These are phyloP conservation scores for Furnarius figulus DNA, from an alignment of 2,113 vertebrate genomes.

Conservation along the genomic window DNA sequence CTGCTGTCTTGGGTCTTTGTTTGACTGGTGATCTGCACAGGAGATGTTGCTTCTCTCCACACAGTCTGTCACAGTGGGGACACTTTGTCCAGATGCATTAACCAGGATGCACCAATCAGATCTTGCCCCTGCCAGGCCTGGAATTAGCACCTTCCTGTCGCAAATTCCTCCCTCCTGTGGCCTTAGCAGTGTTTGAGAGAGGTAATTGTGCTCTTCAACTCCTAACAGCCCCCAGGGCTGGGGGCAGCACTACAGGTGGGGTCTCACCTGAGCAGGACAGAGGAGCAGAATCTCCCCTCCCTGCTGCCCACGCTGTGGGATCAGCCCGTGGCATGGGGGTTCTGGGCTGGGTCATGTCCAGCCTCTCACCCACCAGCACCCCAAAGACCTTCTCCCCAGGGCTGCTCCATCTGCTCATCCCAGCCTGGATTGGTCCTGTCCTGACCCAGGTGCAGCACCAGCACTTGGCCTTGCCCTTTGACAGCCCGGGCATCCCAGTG, in stretches of 20 bases:
- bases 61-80: rapidly evolving
- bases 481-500: neutral
- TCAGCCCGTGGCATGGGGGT: no score
- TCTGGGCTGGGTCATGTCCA: neutral
- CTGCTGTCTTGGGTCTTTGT: no score
- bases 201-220: neutral
- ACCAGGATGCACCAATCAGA: neutral
- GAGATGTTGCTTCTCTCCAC: neutral
- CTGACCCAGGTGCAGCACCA: neutral
- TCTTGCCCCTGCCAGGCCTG: neutral
- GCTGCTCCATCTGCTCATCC: neutral
- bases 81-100: rapidly evolving
- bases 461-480: neutral
- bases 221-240: rapidly evolving
- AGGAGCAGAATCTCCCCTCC: neutral
- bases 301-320: neutral
- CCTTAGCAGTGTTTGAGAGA: rapidly evolving
- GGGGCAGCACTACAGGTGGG: neutral
- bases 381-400: neutral
- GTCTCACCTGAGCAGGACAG: neutral
- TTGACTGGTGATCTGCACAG: rapidly evolving
- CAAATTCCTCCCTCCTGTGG: rapidly evolving
- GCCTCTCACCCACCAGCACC: neutral
- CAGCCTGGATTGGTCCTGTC: neutral
- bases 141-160: neutral